Percentiles rank a stretch among this genome's conserved stretches.
Evolutionary conservation across 2,888 invertebrate species (phyloP).

Genomic region (Melanostoma mellinum): DNA sequence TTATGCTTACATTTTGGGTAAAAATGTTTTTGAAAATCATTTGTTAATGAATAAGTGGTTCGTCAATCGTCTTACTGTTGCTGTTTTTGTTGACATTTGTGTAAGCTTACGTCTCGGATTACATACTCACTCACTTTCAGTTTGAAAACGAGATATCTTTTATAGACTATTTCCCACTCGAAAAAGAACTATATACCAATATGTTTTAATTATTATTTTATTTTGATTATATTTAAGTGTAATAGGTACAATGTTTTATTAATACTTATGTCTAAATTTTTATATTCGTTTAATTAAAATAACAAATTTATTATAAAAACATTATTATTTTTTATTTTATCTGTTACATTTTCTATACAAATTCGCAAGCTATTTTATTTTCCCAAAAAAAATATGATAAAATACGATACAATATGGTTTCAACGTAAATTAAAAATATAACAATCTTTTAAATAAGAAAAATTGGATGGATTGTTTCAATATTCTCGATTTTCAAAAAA

Average conservation of each 20-base stretch:
- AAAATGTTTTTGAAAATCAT: too few species aligned
- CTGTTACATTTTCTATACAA: constrained; percentile 48
- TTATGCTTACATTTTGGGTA: too few species aligned
- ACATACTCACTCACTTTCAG: too few species aligned
- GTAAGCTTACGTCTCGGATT: too few species aligned
- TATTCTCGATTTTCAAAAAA: constrained; percentile 46
- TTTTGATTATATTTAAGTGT: constrained; percentile 61
- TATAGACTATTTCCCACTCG: too few species aligned
- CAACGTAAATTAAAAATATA: constrained; percentile 36
- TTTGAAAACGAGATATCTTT: too few species aligned
- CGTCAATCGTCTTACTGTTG: too few species aligned
- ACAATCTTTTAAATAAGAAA: constrained; percentile 33
- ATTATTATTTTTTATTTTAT: constrained; percentile 29
- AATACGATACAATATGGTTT: constrained; percentile 33
- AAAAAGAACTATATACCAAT: neutral
- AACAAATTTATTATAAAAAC: constrained; percentile 68
- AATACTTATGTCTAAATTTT: constrained; percentile 51
- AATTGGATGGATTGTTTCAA: constrained; percentile 61
- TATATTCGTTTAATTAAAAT: constrained; percentile 64
- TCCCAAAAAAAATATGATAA: constrained; percentile 35
- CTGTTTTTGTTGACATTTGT: too few species aligned
- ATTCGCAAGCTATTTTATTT: constrained; percentile 38
- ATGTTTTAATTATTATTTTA: constrained; percentile 30
- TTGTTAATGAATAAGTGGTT: too few species aligned
- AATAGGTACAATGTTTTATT: constrained; percentile 62